These are phyloP conservation scores for Aradus depressus DNA, from an alignment of 2,888 invertebrate species.

Conservation along the genomic window DNA sequence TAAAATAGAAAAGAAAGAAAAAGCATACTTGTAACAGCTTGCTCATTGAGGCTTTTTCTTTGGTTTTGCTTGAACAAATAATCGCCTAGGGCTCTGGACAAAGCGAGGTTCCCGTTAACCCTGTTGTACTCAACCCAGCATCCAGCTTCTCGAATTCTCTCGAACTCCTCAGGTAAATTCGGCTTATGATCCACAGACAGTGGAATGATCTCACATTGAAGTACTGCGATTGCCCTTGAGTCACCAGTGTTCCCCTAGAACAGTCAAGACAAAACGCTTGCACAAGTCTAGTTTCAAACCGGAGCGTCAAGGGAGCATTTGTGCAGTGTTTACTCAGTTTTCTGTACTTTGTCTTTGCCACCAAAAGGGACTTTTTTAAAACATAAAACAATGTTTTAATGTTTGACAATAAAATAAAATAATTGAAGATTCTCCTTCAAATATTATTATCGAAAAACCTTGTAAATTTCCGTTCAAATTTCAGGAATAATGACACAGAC, in stretches of 20 bases:
- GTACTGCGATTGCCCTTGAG: constrained; percentile 84
- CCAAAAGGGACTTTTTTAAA: too few species aligned
- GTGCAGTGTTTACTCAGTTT: too few species aligned
- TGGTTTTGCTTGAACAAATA: constrained; percentile 91
- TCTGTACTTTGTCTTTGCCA: too few species aligned
- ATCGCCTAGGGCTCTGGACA: constrained; percentile 93
- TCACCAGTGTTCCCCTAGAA: constrained; percentile 86
- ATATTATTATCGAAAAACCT: too few species aligned
- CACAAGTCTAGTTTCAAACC: too few species aligned
- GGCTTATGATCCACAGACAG: constrained; percentile 93
- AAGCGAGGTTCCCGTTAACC: constrained; percentile 95
- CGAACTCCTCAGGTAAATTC: constrained; percentile 71
- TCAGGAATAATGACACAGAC: too few species aligned
- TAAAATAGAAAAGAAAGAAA: constrained; percentile 10
- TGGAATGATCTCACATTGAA: constrained; percentile 63
- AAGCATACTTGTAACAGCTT: constrained; percentile 83
- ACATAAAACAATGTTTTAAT: too few species aligned
- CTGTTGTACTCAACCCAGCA: constrained; percentile 96
- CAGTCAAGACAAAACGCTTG: background rate
- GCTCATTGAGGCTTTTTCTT: constrained; percentile 75
- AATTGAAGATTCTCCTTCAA: too few species aligned
- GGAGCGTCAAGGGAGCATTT: too few species aligned
- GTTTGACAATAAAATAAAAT: too few species aligned
- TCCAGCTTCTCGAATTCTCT: constrained; percentile 84
- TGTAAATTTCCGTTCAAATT: too few species aligned